These are phyloP conservation scores for Coptotermes formosanus DNA, from an alignment of 1,140 invertebrate genomes.

Conservation along the genomic window DNA sequence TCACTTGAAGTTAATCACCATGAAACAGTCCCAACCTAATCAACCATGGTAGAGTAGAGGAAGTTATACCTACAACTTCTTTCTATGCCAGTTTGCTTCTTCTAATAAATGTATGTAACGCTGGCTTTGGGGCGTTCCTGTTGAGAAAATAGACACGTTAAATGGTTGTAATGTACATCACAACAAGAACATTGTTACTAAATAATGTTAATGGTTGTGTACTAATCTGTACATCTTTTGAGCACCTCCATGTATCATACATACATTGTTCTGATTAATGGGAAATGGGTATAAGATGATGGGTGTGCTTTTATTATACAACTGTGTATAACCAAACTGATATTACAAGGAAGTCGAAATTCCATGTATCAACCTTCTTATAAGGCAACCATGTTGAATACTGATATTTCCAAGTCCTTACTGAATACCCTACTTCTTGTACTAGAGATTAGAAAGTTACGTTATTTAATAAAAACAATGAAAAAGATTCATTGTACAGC, in stretches of 20 bases:
- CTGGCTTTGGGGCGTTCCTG: constrained; percentile 42
- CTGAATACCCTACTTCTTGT: too few relatives aligned
- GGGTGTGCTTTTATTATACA: neutral
- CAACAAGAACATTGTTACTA: neutral
- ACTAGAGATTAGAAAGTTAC: too few relatives aligned
- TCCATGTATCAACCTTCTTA: neutral
- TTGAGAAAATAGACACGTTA: constrained; percentile 33
- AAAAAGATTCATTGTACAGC: too few relatives aligned
- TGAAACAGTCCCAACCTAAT: constrained; percentile 4
- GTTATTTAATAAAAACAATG: too few relatives aligned
- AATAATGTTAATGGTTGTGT: neutral
- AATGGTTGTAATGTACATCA: constrained; percentile 21
- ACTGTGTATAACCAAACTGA: neutral
- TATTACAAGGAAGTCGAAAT: neutral
- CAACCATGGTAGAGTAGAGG: constrained; percentile 1
- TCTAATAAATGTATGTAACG: constrained; percentile 53
- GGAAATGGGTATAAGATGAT: neutral
- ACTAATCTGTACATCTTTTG: constrained; percentile 31
- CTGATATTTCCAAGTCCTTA: too few relatives aligned
- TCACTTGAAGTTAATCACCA: constrained; percentile 12
- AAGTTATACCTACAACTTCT: constrained; percentile 25
- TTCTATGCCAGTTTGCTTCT: constrained; percentile 34
- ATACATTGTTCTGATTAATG: neutral
- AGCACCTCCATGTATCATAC: constrained; percentile 23
- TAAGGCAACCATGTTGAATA: too few relatives aligned